phyloP scores from a whole-genome alignment of 2,888 invertebrate genomes.

The Gryllus longicercus region DNA sequence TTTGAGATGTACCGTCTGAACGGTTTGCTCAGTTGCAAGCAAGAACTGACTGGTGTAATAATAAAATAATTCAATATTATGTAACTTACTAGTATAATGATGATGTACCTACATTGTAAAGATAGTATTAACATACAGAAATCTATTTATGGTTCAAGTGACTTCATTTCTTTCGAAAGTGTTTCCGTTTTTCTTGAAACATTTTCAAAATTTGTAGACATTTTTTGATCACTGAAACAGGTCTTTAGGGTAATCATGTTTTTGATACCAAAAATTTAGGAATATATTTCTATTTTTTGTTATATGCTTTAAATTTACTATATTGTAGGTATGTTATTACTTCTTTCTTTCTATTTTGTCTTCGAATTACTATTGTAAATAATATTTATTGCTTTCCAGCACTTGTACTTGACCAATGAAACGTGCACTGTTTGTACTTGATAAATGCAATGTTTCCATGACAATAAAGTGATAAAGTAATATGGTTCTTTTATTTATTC shows the following conservation, averaged over 20 bases:
- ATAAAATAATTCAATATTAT: neutral
- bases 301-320: neutral
- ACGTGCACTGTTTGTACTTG: constrained; percentile 17
- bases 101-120: constrained; percentile 6
- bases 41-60: constrained; percentile 6
- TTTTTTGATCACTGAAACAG: too few relatives aligned
- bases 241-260: neutral
- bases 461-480: constrained; percentile 17
- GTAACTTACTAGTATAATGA: neutral
- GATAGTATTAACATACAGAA: neutral
- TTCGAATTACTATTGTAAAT: constrained; percentile 9
- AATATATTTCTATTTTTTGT: neutral
- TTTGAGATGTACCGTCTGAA: neutral
- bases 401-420: constrained; percentile 17
- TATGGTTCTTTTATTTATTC: neutral
- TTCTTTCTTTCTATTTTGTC: neutral
- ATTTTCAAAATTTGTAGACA: too few relatives aligned
- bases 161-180: too few relatives aligned
- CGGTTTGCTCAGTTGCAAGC: constrained; percentile 17
- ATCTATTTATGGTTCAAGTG: too few relatives aligned
- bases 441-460: constrained; percentile 17
- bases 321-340: neutral
- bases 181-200: too few relatives aligned
- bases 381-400: neutral
- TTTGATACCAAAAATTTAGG: neutral